Conservation (phyloP, 1,140 invertebrate genomes). For the Penaeus chinensis region DNA sequence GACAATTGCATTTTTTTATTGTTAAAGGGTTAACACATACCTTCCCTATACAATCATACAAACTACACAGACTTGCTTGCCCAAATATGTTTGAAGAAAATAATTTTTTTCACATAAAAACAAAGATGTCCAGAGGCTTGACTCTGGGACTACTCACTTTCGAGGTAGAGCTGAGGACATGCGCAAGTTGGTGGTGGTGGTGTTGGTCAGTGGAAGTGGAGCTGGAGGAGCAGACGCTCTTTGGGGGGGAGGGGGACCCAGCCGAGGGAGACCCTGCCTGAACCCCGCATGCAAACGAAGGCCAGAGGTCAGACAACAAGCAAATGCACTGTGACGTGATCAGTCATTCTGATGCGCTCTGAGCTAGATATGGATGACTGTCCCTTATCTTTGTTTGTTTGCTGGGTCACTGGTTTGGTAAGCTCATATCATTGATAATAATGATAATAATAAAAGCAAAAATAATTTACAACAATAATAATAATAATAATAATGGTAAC, state of each 20-base stretch:
- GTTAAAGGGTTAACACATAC: too few species aligned
- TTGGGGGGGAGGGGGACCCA: slow-evolving; percentile 70
- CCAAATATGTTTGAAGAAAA: not conserved
- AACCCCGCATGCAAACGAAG: slow-evolving; percentile 41
- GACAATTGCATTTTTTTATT: too few species aligned
- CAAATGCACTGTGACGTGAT: slow-evolving; percentile 2
- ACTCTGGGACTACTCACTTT: slow-evolving; percentile 51
- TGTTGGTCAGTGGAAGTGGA: slow-evolving; percentile 74
- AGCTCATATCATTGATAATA: too few species aligned
- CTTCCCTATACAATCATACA: too few species aligned
- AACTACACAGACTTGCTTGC: too few species aligned
- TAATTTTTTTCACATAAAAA: too few species aligned
- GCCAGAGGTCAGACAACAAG: slow-evolving; percentile 34
- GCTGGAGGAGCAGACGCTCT: slow-evolving; percentile 74
- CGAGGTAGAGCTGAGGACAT: slow-evolving; percentile 54
- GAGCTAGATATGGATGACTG: too few species aligned
- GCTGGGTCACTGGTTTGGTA: too few species aligned
- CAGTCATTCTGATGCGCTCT: not conserved
- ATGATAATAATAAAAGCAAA: too few species aligned
- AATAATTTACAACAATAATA: too few species aligned
- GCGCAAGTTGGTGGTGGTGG: slow-evolving; percentile 45
- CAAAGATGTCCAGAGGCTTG: not conserved
- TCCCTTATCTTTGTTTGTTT: too few species aligned
- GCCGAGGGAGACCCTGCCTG: slow-evolving; percentile 56
- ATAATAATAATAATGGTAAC: too few species aligned